Evolutionary conservation across 2,888 invertebrate species (phyloP), one percentile per base, ranked within the genome.

Genomic region (Acronicta alni): DNA sequence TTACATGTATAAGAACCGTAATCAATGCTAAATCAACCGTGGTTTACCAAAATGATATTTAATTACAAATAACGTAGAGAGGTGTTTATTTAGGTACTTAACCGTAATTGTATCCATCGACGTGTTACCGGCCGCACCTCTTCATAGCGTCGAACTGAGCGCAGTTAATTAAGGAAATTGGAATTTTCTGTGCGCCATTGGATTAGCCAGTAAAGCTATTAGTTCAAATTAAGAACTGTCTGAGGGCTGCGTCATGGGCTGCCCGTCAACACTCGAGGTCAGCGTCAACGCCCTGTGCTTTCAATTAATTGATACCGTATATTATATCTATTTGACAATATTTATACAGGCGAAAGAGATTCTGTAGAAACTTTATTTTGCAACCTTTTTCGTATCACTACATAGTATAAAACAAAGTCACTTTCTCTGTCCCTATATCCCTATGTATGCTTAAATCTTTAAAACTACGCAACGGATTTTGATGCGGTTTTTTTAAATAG

Each of bases 91-190:
- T 39, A 73, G 77, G 82, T 80, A 83, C 83, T 88, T 83, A 83
- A 83, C 65, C 81, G 83, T 89, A 89, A 91, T 90, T 85, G 85
- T 84, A 86, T 89, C 87, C 82, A 85, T 88, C 88, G 91, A 80
- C 85, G 84, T 87, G 89, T 87, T 90, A 89, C 86, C 80, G 67
- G 91, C 93, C 93, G 80, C 93, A 88, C 94, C 93, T 92, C 79
- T 87, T 84, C 86, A 86, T 84, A 81, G 86, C 85, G 84, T 83
- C 85, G 81, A 83, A 86, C 89, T 87, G 87, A 92, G 88, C 89
- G 85, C 85, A 85, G 89, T 93, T 94, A 93, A 94, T 94, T 93
- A 94, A 92, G 91, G 92, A 93, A 94, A 94, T 94, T 93, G 93
- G 90, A 90, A 88, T 92, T 93, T 93, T 93, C 89, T 91, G 87